Percentiles rank a stretch among this genome's conserved stretches.
These are phyloP conservation scores for Hydrocynus forskahlii DNA, from an alignment of 2,797 vertebrate species.

Conservation along the genomic window DNA sequence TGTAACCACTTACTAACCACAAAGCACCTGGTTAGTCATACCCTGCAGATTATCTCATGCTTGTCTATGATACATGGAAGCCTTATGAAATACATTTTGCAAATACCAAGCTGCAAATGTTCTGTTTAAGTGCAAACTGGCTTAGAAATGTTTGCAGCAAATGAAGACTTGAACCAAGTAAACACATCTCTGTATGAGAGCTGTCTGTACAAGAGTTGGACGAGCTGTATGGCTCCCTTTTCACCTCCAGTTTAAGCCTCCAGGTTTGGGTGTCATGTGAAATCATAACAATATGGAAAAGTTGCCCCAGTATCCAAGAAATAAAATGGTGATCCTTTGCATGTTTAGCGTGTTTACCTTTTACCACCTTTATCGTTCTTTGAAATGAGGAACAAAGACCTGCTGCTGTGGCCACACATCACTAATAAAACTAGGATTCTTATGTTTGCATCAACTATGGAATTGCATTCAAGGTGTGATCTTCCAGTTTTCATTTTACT, in stretches of 20 bases:
- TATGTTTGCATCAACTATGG: neutral
- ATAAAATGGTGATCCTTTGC: conserved; percentile 20
- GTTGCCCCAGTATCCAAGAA: conserved; percentile 3
- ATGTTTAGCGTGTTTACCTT: neutral
- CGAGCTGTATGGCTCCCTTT: neutral
- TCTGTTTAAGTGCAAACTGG: too few species aligned
- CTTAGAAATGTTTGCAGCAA: too few species aligned
- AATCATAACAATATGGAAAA: conserved; percentile 17
- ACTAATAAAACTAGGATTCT: neutral
- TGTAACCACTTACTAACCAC: too few species aligned
- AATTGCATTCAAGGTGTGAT: neutral
- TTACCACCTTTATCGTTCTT: conserved; percentile 37
- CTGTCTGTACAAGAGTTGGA: neutral
- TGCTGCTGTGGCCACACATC: neutral
- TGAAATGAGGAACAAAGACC: conserved; percentile 35
- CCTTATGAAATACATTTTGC: too few species aligned
- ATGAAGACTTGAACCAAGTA: too few species aligned
- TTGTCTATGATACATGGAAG: too few species aligned
- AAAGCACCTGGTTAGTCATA: too few species aligned
- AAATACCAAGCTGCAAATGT: too few species aligned
- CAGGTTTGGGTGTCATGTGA: neutral
- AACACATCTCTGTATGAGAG: too few species aligned
- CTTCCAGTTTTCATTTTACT: neutral
- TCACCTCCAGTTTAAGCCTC: neutral
- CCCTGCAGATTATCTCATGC: too few species aligned